A percentile compares a stretch with the other conserved stretches of the same genome.
These are phyloP conservation scores for Phaethornis superciliosus DNA, from an alignment of 2,113 vertebrate species.

Conservation along the genomic window DNA sequence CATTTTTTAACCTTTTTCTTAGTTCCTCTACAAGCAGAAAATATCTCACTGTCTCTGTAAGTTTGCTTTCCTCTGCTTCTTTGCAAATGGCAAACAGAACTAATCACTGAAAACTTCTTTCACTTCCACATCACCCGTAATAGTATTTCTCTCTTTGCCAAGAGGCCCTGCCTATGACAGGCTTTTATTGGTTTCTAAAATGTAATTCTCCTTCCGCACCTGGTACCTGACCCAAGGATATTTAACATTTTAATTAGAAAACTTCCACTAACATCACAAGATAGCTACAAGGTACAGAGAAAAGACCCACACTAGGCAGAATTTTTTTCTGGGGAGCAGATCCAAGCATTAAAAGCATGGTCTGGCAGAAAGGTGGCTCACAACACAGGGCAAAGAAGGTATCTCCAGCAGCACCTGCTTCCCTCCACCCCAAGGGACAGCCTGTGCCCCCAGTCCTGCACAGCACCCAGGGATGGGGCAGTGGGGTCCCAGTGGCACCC, in stretches of 20 bases:
- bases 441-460: neutral
- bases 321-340: neutral
- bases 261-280: neutral
- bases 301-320: neutral
- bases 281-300: neutral
- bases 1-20: constrained; percentile 29
- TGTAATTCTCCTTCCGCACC: neutral
- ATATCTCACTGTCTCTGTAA: neutral
- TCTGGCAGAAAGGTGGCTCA: neutral
- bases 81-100: constrained; percentile 6
- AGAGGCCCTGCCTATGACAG: neutral
- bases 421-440: neutral
- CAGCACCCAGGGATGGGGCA: neutral
- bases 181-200: neutral
- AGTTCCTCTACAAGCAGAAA: neutral
- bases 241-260: neutral
- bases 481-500: too few relatives aligned
- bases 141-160: neutral
- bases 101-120: neutral
- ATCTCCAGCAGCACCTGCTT: neutral
- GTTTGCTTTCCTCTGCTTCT: neutral
- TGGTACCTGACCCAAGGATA: neutral
- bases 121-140: neutral
- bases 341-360: neutral
- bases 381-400: neutral